phyloP scores from a whole-genome alignment of 2,113 vertebrate genomes.

The Chunga burmeisteri region DNA sequence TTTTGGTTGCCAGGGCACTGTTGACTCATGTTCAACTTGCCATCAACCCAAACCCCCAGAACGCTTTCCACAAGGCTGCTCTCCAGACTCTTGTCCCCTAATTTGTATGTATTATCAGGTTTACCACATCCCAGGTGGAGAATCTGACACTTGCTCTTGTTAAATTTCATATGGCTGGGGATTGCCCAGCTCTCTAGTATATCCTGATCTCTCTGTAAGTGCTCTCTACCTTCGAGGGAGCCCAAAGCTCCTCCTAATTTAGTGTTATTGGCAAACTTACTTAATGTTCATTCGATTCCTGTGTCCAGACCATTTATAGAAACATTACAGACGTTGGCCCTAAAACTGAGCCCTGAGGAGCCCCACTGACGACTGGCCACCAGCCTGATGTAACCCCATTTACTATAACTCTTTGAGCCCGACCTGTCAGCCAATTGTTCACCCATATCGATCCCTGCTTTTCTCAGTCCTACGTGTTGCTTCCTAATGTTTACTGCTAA shows the following conservation, averaged over 20 bases:
- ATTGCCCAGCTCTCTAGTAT: not conserved
- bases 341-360: not conserved
- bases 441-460: not conserved
- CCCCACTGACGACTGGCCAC: accelerated
- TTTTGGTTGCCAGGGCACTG: not conserved
- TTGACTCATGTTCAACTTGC: not conserved
- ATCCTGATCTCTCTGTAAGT: not conserved
- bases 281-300: too few relatives aligned
- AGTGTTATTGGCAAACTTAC: too few relatives aligned
- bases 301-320: too few relatives aligned
- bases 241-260: not conserved
- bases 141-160: not conserved
- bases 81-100: not conserved
- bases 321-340: too few relatives aligned
- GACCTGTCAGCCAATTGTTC: not conserved
- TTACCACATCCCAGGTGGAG: not conserved
- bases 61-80: not conserved
- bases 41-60: not conserved
- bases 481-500: not conserved
- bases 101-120: not conserved
- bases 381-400: not conserved
- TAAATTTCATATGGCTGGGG: not conserved
- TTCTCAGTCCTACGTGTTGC: not conserved
- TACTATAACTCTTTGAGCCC: not conserved
- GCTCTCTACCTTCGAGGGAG: not conserved